Evolutionary conservation across 2,113 vertebrate genomes (phyloP), one percentile per base, ranked within the genome.

Genomic region (Lycocorax pyrrhopterus): DNA sequence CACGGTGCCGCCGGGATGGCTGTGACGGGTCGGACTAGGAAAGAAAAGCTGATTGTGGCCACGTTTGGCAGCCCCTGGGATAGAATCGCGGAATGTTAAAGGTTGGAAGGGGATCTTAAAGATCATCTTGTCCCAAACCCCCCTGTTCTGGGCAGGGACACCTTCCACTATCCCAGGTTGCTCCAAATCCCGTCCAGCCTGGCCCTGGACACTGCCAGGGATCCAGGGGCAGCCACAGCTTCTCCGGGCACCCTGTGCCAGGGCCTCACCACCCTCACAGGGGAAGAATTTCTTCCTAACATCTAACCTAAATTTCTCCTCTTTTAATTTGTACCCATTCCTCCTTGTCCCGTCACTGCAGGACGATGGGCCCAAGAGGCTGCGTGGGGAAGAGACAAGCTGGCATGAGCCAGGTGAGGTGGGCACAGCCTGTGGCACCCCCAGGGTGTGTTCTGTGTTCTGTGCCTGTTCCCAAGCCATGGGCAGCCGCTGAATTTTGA

Each of bases 161-260:
- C 2, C 26, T 83, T 0, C 35, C 71, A 19, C 55, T 0, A 0
- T 7, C 16, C 71, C 87, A 55, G 47, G 47, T 0, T 68, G 30
- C 47, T 69, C 55, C 62, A 6, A 52, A 3, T 17, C 19, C 30
- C 0, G 1, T 60, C 60, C 39, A 55, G 0, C 41, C 55, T 22
- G 30, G 30, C 21, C 21, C 27, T 3, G 71, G 41, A 0, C 55
- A 35, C 12, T 41, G 0, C 9, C 71, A 47, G 52, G 44, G 60
- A 20, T 46, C 22, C 58, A 18, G 47, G 62, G 21, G 12, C 53
- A 82, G 29, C 39, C 69, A 2, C 69, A 75, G 53, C 62, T 53
- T 1, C 69, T 41, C 69, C 41, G 78, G n/a, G 39, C 53, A 62
- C 9, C n/a, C 52, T 60, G 33, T 59, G 46, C 39, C 87, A 60